Base-by-base conservation (phyloP, 2,113 vertebrate species). In the Elephas maximus region DNA sequence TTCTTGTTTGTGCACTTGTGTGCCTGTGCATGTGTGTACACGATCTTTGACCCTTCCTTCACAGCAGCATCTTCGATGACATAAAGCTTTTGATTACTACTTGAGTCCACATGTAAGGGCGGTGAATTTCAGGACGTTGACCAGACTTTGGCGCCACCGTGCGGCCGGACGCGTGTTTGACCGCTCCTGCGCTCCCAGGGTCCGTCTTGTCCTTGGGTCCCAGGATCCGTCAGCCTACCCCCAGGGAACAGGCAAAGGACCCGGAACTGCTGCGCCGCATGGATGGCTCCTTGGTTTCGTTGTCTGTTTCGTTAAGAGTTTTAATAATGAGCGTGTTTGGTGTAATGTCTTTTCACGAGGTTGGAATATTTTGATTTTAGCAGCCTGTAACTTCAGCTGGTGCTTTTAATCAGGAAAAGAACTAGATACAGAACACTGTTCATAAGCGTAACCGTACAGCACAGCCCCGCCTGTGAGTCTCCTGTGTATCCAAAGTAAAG, bases 321-420 rank as follows among this genome's bases (percentile, higher is more conserved):
- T 96, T 96, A 76, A 69, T 79, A 94, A 98, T 98, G 97, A 98
- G 0, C 24, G 95, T 96, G 97, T 96, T 98, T 98, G 98, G 44
- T 63, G 98, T 98, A 97, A 97, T 83, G 97, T 98, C 97, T 98
- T 98, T 98, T 98, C 98, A 90, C 67, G 97, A 96, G 97, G 97
- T 41, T 89, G 92, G 98, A 93, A 95, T 48, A 91, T 96, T 83
- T 90, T 73, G 0, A 73, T 93, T 93, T 95, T 94, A 95, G 88
- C 92, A 91, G 89, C 41, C 60, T 80, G 76, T 91, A 45, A 94
- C 83, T 93, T 88, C 95, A 95, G 94, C 96, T 96, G 74, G 91
- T 53, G 97, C 97, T 98, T 97, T 97, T 85, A 91, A 92, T 96
- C 95, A 73, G 93, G 86, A 91, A 90, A 93, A 93, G 81, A 30